A percentile compares a stretch with the other conserved stretches of the same genome.
These are phyloP conservation scores for Proisotoma minuta DNA, from an alignment of 2,888 invertebrate species.

Conservation along the genomic window DNA sequence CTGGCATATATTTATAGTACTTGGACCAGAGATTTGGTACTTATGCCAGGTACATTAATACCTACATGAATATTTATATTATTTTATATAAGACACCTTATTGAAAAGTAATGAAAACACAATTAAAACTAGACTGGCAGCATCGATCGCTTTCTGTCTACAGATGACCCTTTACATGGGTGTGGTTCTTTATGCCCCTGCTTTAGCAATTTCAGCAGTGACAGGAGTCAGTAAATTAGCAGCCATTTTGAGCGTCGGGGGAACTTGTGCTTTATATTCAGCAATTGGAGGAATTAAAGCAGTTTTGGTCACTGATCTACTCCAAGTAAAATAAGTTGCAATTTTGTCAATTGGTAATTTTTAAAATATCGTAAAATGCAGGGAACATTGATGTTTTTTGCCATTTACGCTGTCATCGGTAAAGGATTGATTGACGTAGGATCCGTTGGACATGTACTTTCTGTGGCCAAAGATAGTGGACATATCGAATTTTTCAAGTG, in stretches of 20 bases:
- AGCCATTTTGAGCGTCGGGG: not conserved
- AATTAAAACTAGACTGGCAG: too few species aligned
- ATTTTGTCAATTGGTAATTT: not conserved
- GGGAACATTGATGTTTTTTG: conserved; percentile 62
- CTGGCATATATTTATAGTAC: not conserved
- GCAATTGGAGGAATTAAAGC: not conserved
- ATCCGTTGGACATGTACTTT: conserved; percentile 66
- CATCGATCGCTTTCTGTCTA: not conserved
- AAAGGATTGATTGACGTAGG: conserved; percentile 66
- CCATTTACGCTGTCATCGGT: conserved; percentile 71
- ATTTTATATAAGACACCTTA: too few species aligned
- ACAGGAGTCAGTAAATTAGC: not conserved
- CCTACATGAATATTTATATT: too few species aligned
- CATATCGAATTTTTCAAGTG: conserved; percentile 59
- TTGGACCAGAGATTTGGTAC: not conserved
- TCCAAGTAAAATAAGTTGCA: not conserved
- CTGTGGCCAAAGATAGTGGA: conserved; percentile 63
- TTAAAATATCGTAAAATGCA: not conserved
- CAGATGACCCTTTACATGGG: conserved; percentile 5
- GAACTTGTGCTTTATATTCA: not conserved
- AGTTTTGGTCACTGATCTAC: not conserved
- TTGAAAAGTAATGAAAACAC: too few species aligned
- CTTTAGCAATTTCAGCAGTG: not conserved
- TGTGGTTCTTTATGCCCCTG: conserved; percentile 2
- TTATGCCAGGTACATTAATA: not conserved